phyloP scores from a whole-genome alignment of 2,113 vertebrate genomes.

The Marmota monax region DNA sequence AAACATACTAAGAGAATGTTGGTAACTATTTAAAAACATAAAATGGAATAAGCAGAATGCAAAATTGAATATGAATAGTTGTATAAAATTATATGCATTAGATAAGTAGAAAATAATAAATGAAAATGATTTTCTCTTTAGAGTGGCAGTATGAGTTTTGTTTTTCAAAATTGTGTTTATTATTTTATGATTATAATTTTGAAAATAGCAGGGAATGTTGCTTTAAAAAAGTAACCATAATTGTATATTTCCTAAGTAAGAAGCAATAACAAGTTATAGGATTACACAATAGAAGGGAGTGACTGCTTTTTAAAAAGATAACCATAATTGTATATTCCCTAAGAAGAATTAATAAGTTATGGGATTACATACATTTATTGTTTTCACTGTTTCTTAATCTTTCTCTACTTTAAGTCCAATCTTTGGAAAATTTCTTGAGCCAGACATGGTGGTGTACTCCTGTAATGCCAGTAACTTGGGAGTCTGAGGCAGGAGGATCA shows the following conservation, averaged over 20 bases:
- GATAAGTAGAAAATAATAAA: not conserved
- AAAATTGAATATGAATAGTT: not conserved
- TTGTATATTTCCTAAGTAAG: slow-evolving; percentile 1
- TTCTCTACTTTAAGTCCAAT: slow-evolving; percentile 22
- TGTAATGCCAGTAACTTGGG: too few species aligned
- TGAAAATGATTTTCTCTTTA: not conserved
- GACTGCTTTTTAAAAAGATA: not conserved
- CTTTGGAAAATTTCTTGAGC: not conserved
- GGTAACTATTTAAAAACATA: not conserved
- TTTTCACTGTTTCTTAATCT: slow-evolving; percentile 43
- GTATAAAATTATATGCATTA: not conserved
- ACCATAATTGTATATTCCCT: not conserved
- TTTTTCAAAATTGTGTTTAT: not conserved
- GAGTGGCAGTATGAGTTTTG: not conserved
- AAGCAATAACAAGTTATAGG: too few species aligned
- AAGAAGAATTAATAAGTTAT: slow-evolving; percentile 40
- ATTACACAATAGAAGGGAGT: not conserved
- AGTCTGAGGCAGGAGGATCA: too few species aligned
- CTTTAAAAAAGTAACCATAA: not conserved
- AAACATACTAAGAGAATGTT: not conserved
- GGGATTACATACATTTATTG: not conserved
- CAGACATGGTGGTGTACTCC: too few species aligned
- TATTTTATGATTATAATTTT: slow-evolving; percentile 12
- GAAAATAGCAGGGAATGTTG: not conserved
- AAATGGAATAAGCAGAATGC: not conserved